Conservation (phyloP, 2,888 invertebrate species). For the Lasioglossum morio region DNA sequence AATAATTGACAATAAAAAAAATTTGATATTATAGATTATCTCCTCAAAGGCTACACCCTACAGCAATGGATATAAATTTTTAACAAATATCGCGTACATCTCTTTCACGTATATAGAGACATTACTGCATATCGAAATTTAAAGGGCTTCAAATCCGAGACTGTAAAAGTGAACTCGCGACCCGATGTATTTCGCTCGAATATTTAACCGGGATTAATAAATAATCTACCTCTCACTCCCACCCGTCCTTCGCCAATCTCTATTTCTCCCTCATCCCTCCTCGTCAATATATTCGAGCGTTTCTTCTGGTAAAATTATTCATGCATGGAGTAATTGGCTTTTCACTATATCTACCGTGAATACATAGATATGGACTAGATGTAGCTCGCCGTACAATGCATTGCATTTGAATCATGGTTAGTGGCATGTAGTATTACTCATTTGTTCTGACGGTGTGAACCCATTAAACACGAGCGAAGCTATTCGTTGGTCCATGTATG, state of each 20-base stretch:
- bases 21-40: too few species aligned
- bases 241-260: neutral
- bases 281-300: constrained; percentile 21
- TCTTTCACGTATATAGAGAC: neutral
- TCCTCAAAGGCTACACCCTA: neutral
- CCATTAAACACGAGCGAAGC: constrained; percentile 65
- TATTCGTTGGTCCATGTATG: constrained; percentile 62
- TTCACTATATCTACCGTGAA: constrained; percentile 40
- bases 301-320: constrained; percentile 50
- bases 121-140: neutral
- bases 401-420: constrained; percentile 63
- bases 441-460: constrained; percentile 63
- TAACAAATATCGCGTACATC: neutral
- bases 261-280: neutral
- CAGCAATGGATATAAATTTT: neutral
- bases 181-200: neutral
- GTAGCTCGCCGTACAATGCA: constrained; percentile 46
- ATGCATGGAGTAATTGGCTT: constrained; percentile 55
- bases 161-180: neutral
- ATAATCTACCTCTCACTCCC: neutral
- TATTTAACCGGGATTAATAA: neutral
- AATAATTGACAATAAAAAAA: too few species aligned
- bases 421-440: constrained; percentile 56
- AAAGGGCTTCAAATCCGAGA: neutral
- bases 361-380: constrained; percentile 44